A percentile compares a stretch with the other conserved stretches of the same genome.
Conservation (phyloP, 2,888 invertebrate species). For the Brenthis ino region DNA sequence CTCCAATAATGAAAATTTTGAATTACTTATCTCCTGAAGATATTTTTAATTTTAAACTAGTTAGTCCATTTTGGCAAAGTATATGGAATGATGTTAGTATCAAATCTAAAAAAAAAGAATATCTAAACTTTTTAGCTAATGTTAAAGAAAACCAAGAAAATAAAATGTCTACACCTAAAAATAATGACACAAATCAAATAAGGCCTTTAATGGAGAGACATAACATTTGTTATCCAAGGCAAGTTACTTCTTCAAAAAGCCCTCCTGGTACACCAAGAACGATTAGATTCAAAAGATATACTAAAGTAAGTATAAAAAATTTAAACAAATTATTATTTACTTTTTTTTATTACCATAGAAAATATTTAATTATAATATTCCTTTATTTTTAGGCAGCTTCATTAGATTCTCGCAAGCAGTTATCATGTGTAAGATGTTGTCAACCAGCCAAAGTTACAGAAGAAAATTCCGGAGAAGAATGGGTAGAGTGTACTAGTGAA, state of each 20-base stretch:
- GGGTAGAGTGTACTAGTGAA: conserved; percentile 78
- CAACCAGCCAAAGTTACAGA: conserved; percentile 74
- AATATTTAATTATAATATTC: not conserved
- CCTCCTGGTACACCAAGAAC: conserved; percentile 70
- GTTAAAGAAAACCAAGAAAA: conserved; percentile 70
- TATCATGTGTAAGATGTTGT: conserved; percentile 68
- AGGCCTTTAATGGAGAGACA: conserved; percentile 63
- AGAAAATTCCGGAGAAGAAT: conserved; percentile 72
- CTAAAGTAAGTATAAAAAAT: conserved; percentile 55
- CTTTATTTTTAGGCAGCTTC: conserved; percentile 65
- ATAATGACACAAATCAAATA: conserved; percentile 45
- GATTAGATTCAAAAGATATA: conserved; percentile 67
- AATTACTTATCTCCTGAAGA: conserved; percentile 66
- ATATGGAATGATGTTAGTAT: conserved; percentile 61
- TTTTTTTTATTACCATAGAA: conserved; percentile 2
- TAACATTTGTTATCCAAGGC: conserved; percentile 52
- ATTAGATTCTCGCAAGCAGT: conserved; percentile 62
- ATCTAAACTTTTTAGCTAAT: conserved; percentile 54
- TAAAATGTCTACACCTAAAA: conserved; percentile 49
- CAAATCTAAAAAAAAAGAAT: conserved; percentile 56
- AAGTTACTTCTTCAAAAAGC: conserved; percentile 48
- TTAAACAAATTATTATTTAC: no score
- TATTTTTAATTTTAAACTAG: conserved; percentile 65
- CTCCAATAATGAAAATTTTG: conserved; percentile 65
- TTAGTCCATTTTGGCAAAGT: conserved; percentile 65